A percentile compares a stretch with the other conserved stretches of the same genome.
phyloP scores from a whole-genome alignment of 2,888 invertebrate species.

The Conistra vaccinii region DNA sequence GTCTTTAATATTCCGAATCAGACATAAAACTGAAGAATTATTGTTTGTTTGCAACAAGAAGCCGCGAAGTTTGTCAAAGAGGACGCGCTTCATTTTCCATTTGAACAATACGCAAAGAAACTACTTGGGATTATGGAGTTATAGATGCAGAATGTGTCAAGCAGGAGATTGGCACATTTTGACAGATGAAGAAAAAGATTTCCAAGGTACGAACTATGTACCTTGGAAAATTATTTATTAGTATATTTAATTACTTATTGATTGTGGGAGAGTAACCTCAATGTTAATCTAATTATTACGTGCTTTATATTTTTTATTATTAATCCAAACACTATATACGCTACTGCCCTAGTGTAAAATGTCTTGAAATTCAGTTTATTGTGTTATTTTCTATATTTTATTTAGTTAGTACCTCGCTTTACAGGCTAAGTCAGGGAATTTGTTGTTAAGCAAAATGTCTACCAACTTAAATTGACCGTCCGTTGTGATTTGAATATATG shows the following conservation, averaged over 20 bases:
- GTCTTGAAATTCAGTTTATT: not conserved
- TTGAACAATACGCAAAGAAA: constrained; percentile 64
- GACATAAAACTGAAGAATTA: not conserved
- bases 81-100: constrained; percentile 70
- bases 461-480: not conserved
- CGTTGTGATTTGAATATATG: no score
- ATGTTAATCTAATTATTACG: no score
- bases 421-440: not conserved
- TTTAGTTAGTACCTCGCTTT: not conserved
- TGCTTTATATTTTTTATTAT: not conserved
- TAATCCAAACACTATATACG: not conserved
- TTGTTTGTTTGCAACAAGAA: constrained; percentile 49
- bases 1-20: constrained; percentile 1
- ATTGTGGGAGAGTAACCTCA: not conserved
- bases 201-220: no score
- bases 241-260: no score
- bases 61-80: constrained; percentile 66
- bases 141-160: constrained; percentile 17
- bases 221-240: no score
- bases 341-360: no score
- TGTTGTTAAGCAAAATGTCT: not conserved
- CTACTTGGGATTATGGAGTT: constrained; percentile 2
- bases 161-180: not conserved
- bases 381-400: not conserved
- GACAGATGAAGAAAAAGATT: no score